A percentile compares a stretch with the other conserved stretches of the same genome.
phyloP scores from a whole-genome alignment of 2,888 invertebrate species.

The Acanthococcus lagerstroemiae region DNA sequence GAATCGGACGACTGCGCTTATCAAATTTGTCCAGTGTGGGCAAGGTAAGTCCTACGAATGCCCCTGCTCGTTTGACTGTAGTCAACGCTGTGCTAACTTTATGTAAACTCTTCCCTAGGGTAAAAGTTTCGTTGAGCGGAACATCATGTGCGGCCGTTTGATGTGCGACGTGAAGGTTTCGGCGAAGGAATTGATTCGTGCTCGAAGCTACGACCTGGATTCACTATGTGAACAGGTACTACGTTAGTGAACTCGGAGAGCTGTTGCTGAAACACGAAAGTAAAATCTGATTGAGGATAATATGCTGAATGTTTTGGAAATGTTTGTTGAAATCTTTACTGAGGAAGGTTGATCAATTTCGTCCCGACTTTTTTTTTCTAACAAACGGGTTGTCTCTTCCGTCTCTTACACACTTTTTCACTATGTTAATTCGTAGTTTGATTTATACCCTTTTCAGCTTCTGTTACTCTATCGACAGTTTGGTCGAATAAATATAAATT shows the following conservation, averaged over 20 bases:
- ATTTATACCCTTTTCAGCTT: no score
- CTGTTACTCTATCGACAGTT: no score
- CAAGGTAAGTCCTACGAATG: conserved; percentile 38
- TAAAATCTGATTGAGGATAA: no score
- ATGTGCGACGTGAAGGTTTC: conserved; percentile 85
- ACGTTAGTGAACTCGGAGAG: background rate
- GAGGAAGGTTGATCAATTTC: no score
- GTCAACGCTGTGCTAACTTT: background rate
- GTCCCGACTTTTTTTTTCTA: background rate
- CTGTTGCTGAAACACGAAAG: no score
- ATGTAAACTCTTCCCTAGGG: conserved; percentile 37
- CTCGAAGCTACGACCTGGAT: conserved; percentile 84
- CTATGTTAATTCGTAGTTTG: no score
- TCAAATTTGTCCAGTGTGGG: conserved; percentile 42
- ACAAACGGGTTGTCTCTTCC: no score
- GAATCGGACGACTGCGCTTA: conserved; percentile 74
- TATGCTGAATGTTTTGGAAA: no score
- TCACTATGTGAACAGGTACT: conserved; percentile 57
- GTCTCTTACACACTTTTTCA: no score
- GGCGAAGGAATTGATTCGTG: conserved; percentile 85
- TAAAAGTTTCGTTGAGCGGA: conserved; percentile 39
- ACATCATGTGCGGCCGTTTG: conserved; percentile 60
- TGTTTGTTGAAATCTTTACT: no score
- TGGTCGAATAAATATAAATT: no score
- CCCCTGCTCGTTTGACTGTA: background rate